Evolutionary conservation across 2,797 vertebrate genomes (phyloP).

Genomic region (Paguma larvata): DNA sequence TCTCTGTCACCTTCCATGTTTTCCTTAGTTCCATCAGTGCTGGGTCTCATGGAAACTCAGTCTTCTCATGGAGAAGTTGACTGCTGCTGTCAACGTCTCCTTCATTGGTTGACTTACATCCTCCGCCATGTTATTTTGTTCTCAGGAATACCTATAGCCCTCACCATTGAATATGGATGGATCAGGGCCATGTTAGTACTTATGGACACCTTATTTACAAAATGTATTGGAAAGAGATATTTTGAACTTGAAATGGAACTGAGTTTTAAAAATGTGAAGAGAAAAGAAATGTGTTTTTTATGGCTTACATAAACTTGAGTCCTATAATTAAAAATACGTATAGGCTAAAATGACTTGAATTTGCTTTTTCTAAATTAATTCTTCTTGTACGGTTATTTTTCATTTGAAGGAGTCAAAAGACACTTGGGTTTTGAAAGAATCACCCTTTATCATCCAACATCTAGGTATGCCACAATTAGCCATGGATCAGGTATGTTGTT

Average conservation of each 20-base stretch:
- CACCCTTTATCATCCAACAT: not conserved
- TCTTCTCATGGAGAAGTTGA: not conserved
- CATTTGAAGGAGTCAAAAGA: not conserved
- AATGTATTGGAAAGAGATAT: not conserved
- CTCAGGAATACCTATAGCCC: not conserved
- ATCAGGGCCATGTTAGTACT: not conserved
- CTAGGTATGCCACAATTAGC: not conserved
- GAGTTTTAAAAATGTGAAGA: not conserved
- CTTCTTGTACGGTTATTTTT: constrained; percentile 21
- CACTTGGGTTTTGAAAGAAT: not conserved
- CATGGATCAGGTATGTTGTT: not conserved
- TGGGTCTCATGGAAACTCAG: not conserved
- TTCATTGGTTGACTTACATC: not conserved
- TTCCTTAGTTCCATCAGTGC: not conserved
- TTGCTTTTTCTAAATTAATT: constrained; percentile 6
- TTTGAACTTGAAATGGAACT: constrained; percentile 33
- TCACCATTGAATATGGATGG: not conserved
- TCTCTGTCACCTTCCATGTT: not conserved
- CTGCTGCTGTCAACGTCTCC: not conserved
- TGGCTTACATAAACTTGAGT: not conserved
- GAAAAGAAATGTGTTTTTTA: constrained; percentile 19
- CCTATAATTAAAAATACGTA: not conserved
- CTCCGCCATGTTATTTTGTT: not conserved
- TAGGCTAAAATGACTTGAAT: not conserved
- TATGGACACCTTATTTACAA: not conserved